Evolutionary conservation across 2,888 invertebrate species (phyloP).

Genomic region (Latrodectus hesperus): DNA sequence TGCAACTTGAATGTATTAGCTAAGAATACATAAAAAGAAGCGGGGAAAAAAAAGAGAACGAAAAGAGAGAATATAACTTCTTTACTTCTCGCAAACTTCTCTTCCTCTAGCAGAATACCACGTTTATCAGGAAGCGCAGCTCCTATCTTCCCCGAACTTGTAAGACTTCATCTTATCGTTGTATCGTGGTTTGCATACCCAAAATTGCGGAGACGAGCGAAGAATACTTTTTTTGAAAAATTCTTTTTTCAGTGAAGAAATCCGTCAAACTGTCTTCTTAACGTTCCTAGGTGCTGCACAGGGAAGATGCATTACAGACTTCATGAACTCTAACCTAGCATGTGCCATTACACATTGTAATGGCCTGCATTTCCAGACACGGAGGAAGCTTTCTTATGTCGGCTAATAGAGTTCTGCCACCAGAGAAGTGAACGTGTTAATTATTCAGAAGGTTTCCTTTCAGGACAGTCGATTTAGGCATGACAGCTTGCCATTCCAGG

Average conservation of each 20-base stretch:
- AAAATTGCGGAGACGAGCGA: conserved; percentile 37
- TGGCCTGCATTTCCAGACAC: conserved; percentile 55
- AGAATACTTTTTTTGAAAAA: conserved; percentile 45
- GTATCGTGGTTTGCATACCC: conserved; percentile 67
- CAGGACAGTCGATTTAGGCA: conserved; percentile 33
- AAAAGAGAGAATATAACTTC: conserved; percentile 15
- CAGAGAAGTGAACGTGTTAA: conserved; percentile 62
- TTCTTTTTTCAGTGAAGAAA: conserved; percentile 40
- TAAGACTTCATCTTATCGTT: conserved; percentile 67
- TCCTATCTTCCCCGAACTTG: conserved; percentile 48
- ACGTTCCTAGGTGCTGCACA: conserved; percentile 40
- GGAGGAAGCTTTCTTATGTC: conserved; percentile 39
- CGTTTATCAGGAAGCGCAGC: conserved; percentile 49
- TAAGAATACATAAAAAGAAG: conserved; percentile 7
- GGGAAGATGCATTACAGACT: conserved; percentile 66
- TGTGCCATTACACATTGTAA: conserved; percentile 62
- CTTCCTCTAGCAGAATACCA: conserved; percentile 28
- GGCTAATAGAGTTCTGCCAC: conserved; percentile 55
- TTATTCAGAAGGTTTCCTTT: conserved; percentile 57
- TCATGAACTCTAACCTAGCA: conserved; percentile 62
- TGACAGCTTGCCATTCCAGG: conserved; percentile 60
- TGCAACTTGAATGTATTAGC: conserved; percentile 29
- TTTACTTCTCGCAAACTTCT: conserved; percentile 16
- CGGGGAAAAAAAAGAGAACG: neutral
- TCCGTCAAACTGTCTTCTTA: conserved; percentile 67